Conservation (phyloP, 2,113 vertebrate species). For the Litocranius walleri region DNA sequence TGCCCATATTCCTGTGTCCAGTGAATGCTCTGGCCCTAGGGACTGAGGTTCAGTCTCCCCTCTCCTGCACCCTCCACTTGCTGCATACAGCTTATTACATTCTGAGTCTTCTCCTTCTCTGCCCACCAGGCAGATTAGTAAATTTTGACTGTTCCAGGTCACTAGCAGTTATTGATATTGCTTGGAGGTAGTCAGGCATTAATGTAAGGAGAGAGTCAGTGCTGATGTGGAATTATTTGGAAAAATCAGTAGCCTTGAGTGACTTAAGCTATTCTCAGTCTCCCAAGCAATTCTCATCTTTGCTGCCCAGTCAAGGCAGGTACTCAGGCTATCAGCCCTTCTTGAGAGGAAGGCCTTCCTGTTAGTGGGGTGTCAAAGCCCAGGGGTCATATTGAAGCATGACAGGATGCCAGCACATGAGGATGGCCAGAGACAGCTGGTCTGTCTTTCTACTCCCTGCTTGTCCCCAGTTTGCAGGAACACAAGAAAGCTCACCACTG, state of each 20-base stretch:
- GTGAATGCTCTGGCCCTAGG: not conserved
- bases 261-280: not conserved
- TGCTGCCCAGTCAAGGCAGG: not conserved
- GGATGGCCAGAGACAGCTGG: not conserved
- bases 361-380: not conserved
- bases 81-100: not conserved
- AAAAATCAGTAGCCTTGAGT: not conserved
- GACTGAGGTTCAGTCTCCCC: not conserved
- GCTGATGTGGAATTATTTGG: not conserved
- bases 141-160: not conserved
- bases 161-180: not conserved
- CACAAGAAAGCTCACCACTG: not conserved
- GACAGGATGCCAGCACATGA: accelerated
- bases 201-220: not conserved
- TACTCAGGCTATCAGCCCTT: too few species aligned
- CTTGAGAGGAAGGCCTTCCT: not conserved
- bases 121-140: not conserved
- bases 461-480: not conserved
- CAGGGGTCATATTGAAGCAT: not conserved
- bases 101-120: not conserved
- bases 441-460: not conserved
- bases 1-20: not conserved
- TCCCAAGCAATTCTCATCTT: not conserved
- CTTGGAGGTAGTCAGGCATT: not conserved
- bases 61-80: not conserved